Base-by-base conservation (phyloP, 1,140 invertebrate species). In the Caenorhabditis tropicalis region DNA sequence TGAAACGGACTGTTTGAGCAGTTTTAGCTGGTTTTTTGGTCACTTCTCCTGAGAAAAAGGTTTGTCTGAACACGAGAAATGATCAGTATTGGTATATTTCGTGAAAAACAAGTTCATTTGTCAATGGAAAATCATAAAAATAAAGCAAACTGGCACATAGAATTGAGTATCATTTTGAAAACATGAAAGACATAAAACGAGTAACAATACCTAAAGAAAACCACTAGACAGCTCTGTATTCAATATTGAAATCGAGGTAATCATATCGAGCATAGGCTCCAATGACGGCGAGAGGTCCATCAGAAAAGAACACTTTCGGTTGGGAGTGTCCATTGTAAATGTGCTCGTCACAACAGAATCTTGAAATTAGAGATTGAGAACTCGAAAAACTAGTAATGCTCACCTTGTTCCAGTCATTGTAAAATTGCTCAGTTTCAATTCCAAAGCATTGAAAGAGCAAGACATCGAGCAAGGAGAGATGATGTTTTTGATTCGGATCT, bases 101-200 rank as follows among this genome's bases (percentile, higher is more conserved):
- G n/a, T n/a, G n/a, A n/a, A n/a, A n/a, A n/a, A n/a, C n/a, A n/a
- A n/a, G n/a, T n/a, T n/a, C n/a, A n/a, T n/a, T n/a, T n/a, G n/a
- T n/a, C n/a, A n/a, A n/a, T n/a, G n/a, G n/a, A n/a, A n/a, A n/a
- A n/a, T n/a, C n/a, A n/a, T n/a, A n/a, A n/a, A n/a, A n/a, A 74
- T 74, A 74, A 74, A 74, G 65, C 65, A 74, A 74, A 19, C 16
- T 74, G 65, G 65, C 65, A 74, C 65, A 74, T 74, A 43, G 36
- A 74, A 21, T 74, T 74, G 65, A 74, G 65, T 74, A 74, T 74
- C 65, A 43, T 43, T 3, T 3, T 0, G 1, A 27, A 27, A 39
- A 74, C 27, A 43, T 24, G 65, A n/a, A 43, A 74, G 31, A 36
- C 24, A 27, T 27, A 56, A 56, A 10, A 56, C 7, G 12, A 29